Evolutionary conservation across 1,140 invertebrate species (phyloP).

Genomic region (Drosophila yakuba): DNA sequence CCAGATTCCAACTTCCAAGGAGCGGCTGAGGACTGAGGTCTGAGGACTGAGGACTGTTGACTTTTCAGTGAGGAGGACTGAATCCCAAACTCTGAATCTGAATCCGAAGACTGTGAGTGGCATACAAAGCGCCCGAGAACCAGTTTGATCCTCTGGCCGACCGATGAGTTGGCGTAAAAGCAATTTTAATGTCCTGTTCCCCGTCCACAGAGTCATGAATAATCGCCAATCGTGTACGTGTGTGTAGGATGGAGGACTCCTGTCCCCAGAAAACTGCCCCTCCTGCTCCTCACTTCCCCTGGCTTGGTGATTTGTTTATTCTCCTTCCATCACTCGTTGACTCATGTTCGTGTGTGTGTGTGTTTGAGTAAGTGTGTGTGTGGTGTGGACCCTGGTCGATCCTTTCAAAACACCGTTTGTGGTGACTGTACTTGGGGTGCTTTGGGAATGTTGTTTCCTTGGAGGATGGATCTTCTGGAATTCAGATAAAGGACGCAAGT

Average conservation of each 20-base stretch:
- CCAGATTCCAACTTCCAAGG: slow-evolving; percentile 64
- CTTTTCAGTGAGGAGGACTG: slow-evolving; percentile 32
- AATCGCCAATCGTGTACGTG: slow-evolving; percentile 73
- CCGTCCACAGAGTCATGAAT: slow-evolving; percentile 81
- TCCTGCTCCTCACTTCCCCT: slow-evolving; percentile 12
- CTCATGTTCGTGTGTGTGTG: slow-evolving; percentile 17
- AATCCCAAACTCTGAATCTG: slow-evolving; percentile 11
- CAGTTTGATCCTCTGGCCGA: slow-evolving; percentile 78
- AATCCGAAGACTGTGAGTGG: slow-evolving; percentile 60
- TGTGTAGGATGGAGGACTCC: slow-evolving; percentile 63
- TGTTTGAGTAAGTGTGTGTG: slow-evolving; percentile 5
- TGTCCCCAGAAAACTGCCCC: slow-evolving; percentile 9
- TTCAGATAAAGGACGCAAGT: not conserved
- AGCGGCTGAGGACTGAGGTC: slow-evolving; percentile 48
- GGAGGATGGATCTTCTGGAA: not conserved
- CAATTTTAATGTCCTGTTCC: slow-evolving; percentile 82
- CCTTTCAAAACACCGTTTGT: slow-evolving; percentile 37
- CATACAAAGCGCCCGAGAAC: slow-evolving; percentile 73
- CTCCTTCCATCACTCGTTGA: slow-evolving; percentile 2
- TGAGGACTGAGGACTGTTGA: slow-evolving; percentile 34
- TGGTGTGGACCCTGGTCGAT: slow-evolving; percentile 42
- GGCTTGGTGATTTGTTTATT: slow-evolving; percentile 49
- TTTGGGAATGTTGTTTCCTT: slow-evolving; percentile 7
- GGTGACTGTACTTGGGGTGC: slow-evolving; percentile 60
- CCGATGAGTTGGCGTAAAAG: slow-evolving; percentile 81